phyloP scores from a whole-genome alignment of 2,113 vertebrate species.

The Pogona vitticeps region DNA sequence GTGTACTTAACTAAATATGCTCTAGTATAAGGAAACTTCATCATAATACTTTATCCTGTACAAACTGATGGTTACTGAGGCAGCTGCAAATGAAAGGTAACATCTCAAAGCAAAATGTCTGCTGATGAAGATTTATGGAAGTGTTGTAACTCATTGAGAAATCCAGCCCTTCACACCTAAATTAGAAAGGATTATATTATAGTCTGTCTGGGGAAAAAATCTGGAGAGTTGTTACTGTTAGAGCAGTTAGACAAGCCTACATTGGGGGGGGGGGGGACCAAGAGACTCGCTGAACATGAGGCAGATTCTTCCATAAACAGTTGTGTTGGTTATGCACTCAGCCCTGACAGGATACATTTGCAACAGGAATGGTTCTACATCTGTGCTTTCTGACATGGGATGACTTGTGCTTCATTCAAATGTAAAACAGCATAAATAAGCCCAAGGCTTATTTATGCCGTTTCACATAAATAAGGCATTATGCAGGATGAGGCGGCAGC shows the following conservation, averaged over 20 bases:
- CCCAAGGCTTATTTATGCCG: too few species aligned
- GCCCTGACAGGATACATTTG: not conserved
- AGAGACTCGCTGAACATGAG: not conserved
- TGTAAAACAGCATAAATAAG: not conserved
- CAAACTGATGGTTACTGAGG: not conserved
- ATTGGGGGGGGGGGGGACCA: not conserved
- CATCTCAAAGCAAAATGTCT: not conserved
- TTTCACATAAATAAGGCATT: too few species aligned
- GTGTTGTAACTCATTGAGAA: not conserved
- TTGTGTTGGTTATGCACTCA: not conserved
- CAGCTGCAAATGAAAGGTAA: not conserved
- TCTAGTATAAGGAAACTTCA: too few species aligned
- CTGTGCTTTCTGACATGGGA: not conserved
- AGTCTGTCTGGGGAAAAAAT: not conserved
- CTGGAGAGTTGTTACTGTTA: not conserved
- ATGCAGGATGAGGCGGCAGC: not conserved
- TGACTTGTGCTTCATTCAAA: not conserved
- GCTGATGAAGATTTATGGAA: not conserved
- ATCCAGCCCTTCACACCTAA: not conserved
- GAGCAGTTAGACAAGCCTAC: not conserved
- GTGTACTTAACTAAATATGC: too few species aligned
- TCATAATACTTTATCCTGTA: not conserved
- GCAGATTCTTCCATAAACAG: not conserved
- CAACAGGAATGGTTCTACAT: not conserved
- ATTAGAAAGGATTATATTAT: not conserved